Evolutionary conservation across 2,113 vertebrate species (phyloP).

Genomic region (Hippolais icterina): DNA sequence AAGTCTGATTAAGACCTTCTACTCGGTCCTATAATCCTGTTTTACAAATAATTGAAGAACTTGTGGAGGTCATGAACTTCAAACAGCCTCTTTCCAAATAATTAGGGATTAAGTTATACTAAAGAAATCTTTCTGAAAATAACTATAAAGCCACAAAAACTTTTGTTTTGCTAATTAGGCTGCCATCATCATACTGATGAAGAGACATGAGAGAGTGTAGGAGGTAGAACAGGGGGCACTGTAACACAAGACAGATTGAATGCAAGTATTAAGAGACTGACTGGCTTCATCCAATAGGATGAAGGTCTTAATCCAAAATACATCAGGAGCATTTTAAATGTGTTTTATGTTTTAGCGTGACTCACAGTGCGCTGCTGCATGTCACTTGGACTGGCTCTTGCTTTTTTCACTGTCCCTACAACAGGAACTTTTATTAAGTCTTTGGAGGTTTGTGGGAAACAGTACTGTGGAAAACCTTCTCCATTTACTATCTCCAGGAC

Average conservation of each 20-base stretch:
- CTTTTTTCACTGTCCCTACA: not conserved
- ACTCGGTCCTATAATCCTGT: not conserved
- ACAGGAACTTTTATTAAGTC: not conserved
- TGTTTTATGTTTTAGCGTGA: not conserved
- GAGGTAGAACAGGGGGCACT: not conserved
- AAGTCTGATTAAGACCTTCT: not conserved
- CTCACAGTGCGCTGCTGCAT: too few species aligned
- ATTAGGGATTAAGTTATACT: not conserved
- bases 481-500: not conserved
- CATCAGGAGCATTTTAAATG: not conserved
- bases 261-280: not conserved
- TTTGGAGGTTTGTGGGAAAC: not conserved
- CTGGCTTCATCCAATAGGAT: not conserved
- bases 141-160: slow-evolving; percentile 16
- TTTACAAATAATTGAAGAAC: slow-evolving; percentile 21
- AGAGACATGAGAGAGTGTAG: not conserved
- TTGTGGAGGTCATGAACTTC: not conserved
- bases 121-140: slow-evolving; percentile 39
- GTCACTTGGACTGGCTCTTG: not conserved
- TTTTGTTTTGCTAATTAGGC: not conserved
- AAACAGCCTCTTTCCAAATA: not conserved
- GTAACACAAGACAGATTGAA: not conserved
- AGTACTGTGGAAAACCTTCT: not conserved
- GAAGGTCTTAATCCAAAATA: not conserved
- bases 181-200: not conserved